Base-by-base conservation (phyloP, 2,797 vertebrate genomes). In the Uromys caudimaculatus region DNA sequence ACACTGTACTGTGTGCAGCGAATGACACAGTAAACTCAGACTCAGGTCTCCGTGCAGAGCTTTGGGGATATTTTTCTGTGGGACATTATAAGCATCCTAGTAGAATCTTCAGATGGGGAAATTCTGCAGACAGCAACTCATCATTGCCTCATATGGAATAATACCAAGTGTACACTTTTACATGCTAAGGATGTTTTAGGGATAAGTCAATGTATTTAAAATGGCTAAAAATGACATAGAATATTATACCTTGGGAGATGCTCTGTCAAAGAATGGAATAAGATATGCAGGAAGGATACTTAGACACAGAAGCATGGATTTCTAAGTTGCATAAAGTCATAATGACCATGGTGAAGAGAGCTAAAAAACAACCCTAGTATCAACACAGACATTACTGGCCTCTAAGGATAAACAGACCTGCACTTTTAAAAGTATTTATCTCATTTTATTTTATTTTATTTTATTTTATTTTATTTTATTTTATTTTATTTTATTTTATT, bases 211-310 rank as follows among this genome's bases (percentile, higher is more conserved):
- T 93, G 60, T 19, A 41, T 94, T 86, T 71, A 64, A 56, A 78
- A 69, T 85, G 60, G 38, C 64, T 78, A 75, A 71, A 73, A 77
- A 88, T 85, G 67, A 75, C 27, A 88, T 3, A 10, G 24, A 97
- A 87, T 75, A 92, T 76, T 14, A 54, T 47, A 50, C 1, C 23
- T 87, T 85, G 54, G 56, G 60, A 93, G 90, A 88, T 88, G 6
- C 75, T 52, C 19, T 54, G n/a, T 94, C 62, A 71, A 54, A 64
- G 44, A 17, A 78, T 71, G 60, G 54, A 95, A 47, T 81, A 67
- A 93, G 91, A 79, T 16, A 29, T 78, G 89, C 41, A 52, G 79
- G 67, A 67, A 91, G 19, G 86, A 58, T 86, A 71, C 3, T 77
- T 92, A 91, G 84, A 52, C 50, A 50, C n/a, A 47, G 44, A n/a